Evolutionary conservation across 2,113 vertebrate genomes (phyloP), one percentile per base, ranked within the genome.

Genomic region (Mormoops blainvillei): DNA sequence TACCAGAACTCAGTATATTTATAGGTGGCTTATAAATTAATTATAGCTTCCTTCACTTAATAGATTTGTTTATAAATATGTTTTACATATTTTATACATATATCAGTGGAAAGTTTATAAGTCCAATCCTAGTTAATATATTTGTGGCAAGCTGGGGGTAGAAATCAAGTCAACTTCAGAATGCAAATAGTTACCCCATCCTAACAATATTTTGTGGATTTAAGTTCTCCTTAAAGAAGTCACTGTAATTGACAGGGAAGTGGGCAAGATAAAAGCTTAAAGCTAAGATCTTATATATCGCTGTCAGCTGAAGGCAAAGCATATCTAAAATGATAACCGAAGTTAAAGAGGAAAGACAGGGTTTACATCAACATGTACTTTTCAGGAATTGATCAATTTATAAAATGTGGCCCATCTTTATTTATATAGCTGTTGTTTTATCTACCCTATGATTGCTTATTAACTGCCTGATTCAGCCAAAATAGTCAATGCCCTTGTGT

Each of bases 101-200:
- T 36, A 82, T 38, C 28, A 70, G 22, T 76, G 36, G 11, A 61
- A 93, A 95, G 48, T 87, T 82, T 87, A 65, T 41, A 74, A 65
- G 68, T 61, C 5, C 11, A 87, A 89, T 43, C 63, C 16, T 77
- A 82, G 4, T 56, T 70, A 92, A 82, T 50, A 43, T 31, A 82
- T 54, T 86, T 65, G 82, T 81, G 33, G 85, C 38, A 94, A 94
- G 89, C 43, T 93, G 12, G 82, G 33, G 22, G 13, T 77, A 93
- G 45, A 95, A 90, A 93, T 88, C 13, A 87, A 95, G 76, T 86
- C 31, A 86, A 84, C 58, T 91, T 93, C 54, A 74, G 77, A 90
- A 82, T 65, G 26, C 12, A 92, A 61, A 87, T 71, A 89, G 41
- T 20, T 50, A 81, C 26, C 48, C 13, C 5, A 31, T 76, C 16